Evolutionary conservation across 2,797 vertebrate species (phyloP), one percentile per base, ranked within the genome.

Genomic region (Meda fulgida): DNA sequence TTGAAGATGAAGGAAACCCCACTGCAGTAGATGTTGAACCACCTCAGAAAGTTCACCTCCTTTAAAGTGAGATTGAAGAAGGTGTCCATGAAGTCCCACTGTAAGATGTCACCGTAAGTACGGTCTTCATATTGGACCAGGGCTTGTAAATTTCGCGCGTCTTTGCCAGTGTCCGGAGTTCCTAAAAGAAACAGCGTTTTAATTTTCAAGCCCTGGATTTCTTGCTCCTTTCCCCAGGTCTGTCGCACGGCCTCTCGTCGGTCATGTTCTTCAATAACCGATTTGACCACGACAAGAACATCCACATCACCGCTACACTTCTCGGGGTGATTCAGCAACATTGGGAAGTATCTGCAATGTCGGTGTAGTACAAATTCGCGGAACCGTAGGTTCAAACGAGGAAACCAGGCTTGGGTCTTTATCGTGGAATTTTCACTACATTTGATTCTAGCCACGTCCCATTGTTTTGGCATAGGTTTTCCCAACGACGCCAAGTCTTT

Each of bases 71-170:
- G 91, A 90, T 96, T 96, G 76, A 96, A 96, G 89, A 97, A 96
- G 0, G 96, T 96, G 93, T 97, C 96, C 93, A 95, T 95, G 88
- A 97, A 97, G 90, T 96, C 94, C 96, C 96, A 97, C 87, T 96
- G 96, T 29, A 97, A 90, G 77, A 97, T 96, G 93, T 97, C 96
- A 43, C 94, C 93, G 29, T 95, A 94, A 8, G 95, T 90, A 72
- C 2, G 86, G 91, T 96, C 93, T 90, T 97, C 96, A 79, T 93
- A 96, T 85, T 96, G 92, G 58, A 96, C 91, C 66, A 96, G 93
- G 79, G 94, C 94, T 88, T 96, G 95, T 9, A 96, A 93, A 91
- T 96, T 96, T 19, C 93, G 93, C 0, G 89, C 67, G 87, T 97
- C 96, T 79, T 96, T 96, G 0, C 94, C 95, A 0, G 82, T 79